These are phyloP conservation scores for Drosophila trapezifrons DNA, from an alignment of 1,140 invertebrate genomes.

Conservation along the genomic window DNA sequence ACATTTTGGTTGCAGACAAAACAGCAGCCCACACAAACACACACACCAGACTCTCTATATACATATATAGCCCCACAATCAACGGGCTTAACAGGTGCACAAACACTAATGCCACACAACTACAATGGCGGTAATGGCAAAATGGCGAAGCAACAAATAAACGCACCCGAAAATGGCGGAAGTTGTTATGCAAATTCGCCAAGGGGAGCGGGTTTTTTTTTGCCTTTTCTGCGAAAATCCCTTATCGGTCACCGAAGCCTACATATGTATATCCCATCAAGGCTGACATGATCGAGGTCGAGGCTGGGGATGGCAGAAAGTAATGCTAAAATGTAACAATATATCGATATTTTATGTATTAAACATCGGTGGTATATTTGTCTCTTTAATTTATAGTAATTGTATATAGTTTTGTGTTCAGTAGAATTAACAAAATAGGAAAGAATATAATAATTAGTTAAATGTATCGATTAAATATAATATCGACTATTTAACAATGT, in stretches of 20 bases:
- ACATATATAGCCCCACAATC: constrained; percentile 29
- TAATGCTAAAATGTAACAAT: too few species aligned
- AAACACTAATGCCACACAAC: constrained; percentile 23
- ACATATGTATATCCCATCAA: constrained; percentile 15
- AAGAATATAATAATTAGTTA: not conserved
- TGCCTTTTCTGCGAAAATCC: constrained; percentile 43
- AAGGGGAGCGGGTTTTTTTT: constrained; percentile 27
- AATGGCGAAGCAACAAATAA: constrained; percentile 46
- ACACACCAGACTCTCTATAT: not conserved
- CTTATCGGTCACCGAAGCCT: constrained; percentile 23
- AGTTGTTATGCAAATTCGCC: constrained; percentile 73
- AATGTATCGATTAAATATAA: not conserved
- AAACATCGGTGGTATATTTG: too few species aligned
- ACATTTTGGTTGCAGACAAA: constrained; percentile 46
- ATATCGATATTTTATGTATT: too few species aligned
- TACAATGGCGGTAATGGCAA: constrained; percentile 24
- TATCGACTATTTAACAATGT: too few species aligned
- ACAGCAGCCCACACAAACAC: constrained; percentile 12
- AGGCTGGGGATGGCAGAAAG: not conserved
- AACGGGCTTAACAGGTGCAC: constrained; percentile 54
- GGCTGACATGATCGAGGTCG: constrained; percentile 20
- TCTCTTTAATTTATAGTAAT: too few species aligned
- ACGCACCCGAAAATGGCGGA: constrained; percentile 51
- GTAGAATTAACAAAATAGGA: not conserved
- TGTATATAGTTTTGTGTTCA: not conserved